Conservation (phyloP, 1,140 invertebrate genomes). For the Chrysomallon squamiferum region DNA sequence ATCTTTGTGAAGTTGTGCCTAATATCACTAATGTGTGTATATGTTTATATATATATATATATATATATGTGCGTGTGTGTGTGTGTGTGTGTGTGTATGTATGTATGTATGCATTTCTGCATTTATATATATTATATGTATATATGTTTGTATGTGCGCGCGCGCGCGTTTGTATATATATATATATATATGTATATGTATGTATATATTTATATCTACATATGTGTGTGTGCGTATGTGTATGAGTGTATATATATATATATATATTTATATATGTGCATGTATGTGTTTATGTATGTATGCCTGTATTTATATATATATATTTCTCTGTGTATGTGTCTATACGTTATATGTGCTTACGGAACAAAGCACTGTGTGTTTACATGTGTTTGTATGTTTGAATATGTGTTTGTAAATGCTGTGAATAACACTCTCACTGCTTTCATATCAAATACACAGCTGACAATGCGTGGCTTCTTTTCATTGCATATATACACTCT, state of each 20-base stretch:
- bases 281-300: neutral
- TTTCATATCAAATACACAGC: too few species aligned
- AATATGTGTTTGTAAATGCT: neutral
- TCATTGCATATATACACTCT: too few species aligned
- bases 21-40: too few species aligned
- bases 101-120: constrained; percentile 6
- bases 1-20: too few species aligned
- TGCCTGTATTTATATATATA: neutral
- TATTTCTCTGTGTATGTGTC: neutral
- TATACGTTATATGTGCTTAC: too few species aligned
- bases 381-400: neutral
- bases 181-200: constrained; percentile 5
- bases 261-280: neutral
- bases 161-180: constrained; percentile 7
- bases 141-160: constrained; percentile 1
- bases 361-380: neutral
- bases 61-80: too few species aligned
- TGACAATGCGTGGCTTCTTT: too few species aligned
- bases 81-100: too few species aligned
- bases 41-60: too few species aligned
- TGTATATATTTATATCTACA: too few species aligned
- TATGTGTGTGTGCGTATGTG: neutral
- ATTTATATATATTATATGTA: constrained; percentile 6
- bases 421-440: neutral
- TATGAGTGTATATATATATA: neutral